Base-by-base conservation (phyloP, 1,140 invertebrate species). In the Drosophila triauraria region DNA sequence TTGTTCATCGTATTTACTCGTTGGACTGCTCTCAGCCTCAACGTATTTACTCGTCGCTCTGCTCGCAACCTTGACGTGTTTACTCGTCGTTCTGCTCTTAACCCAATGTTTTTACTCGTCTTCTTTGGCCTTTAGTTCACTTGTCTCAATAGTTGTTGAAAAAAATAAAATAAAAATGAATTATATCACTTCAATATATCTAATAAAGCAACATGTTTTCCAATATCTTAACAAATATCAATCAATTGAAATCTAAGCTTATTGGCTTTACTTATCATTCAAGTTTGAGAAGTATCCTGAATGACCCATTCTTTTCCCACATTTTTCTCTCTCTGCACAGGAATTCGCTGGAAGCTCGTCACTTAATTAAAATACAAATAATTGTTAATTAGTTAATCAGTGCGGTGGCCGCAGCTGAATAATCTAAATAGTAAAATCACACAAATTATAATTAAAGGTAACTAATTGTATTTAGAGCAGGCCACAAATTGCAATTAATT, bases 401-500 rank as follows among this genome's bases (percentile, higher is more conserved):
- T 71, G 67, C 64, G 61, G 69, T 68, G 35, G 59, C 38, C 56
- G 43, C 62, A 78, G 65, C 50, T 62, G 54, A 83, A 80, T 71
- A 46, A 56, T 47, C 65, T 30, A 84, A 71, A 70, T 80, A 60
- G 68, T 78, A 53, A 78, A 88, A 80, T 60, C 64, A 63, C 50
- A 83, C 77, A 84, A 88, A 87, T 88, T 87, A 87, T 77, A 86
- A 80, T 86, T 86, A 82, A 63, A 67, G 83, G 50, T 48, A 75
- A 88, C 78, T 80, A 88, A 88, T 87, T 84, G 80, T 47, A 80
- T 80, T 68, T 65, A 78, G 46, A 64, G 47, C 40, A 27, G 56
- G 67, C 77, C 84, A 47, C 81, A 83, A 87, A 88, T 78, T 56
- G n/a, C 74, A 87, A 87, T 88, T 87, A 87, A 88, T 84, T 88